Evolutionary conservation across 2,888 invertebrate genomes (phyloP).

Genomic region (Amorpha juglandis): DNA sequence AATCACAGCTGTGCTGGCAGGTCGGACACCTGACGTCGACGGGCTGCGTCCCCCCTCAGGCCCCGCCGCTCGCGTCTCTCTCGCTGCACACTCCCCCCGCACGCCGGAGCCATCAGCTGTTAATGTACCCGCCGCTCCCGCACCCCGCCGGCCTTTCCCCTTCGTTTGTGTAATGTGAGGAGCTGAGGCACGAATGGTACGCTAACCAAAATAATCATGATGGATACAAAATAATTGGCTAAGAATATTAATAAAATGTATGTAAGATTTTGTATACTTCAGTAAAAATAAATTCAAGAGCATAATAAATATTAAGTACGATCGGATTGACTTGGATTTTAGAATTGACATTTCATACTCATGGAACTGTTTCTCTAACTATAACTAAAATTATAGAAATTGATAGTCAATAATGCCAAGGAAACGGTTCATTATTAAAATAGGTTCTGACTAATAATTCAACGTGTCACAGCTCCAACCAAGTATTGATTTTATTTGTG

Average conservation of each 20-base stretch:
- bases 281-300: not conserved
- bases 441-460: not conserved
- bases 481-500: conserved; percentile 63
- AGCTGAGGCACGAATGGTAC: conserved; percentile 56
- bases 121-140: conserved; percentile 72
- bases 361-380: too few species aligned
- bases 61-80: conserved; percentile 46
- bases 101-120: conserved; percentile 79
- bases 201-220: conserved; percentile 14
- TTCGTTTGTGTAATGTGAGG: conserved; percentile 84
- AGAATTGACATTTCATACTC: too few species aligned
- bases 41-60: conserved; percentile 76
- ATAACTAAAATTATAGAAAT: too few species aligned
- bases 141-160: conserved; percentile 78
- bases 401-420: not conserved
- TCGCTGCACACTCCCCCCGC: conserved; percentile 42
- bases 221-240: not conserved
- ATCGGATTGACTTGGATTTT: too few species aligned
- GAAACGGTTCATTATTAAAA: conserved; percentile 1
- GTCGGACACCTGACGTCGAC: conserved; percentile 80
- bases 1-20: conserved; percentile 52
- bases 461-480: conserved; percentile 35
- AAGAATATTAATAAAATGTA: not conserved
- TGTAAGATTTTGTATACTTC: too few species aligned
- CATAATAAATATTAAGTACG: too few species aligned